Base-by-base conservation (phyloP, 2,888 invertebrate genomes). In the Atethmia centrago region DNA sequence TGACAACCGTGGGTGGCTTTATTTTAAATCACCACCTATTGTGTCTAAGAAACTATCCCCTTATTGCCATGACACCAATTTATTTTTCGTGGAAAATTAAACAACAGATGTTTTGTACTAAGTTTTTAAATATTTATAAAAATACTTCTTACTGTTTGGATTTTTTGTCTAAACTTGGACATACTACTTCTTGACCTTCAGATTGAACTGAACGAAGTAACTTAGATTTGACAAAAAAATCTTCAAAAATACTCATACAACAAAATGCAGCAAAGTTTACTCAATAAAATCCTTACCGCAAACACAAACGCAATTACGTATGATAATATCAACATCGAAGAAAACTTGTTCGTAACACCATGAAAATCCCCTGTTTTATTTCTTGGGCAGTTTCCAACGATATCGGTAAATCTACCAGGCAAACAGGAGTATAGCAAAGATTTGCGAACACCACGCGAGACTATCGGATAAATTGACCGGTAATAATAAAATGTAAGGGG, bases 401-500 rank as follows among this genome's bases (percentile, higher is more conserved):
- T 95, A 96, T 96, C 96, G 88, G 86, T 85, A 92, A 93, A 95
- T 95, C 94, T 94, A 94, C 93, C 88, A 94, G 92, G 92, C 93
- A 94, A 95, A 95, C 95, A 95, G 91, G 92, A 94, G 76, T 71
- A 94, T 87, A 88, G 93, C 93, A 91, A 93, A 95, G 94, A 95
- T 94, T 94, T 94, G 95, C 95, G 91, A 93, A 95, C 94, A 89
- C 82, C 87, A 86, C 88, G 92, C 77, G 53, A 79, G 82, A 81
- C 89, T 85, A 89, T 93, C 92, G 93, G 95, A 95, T 95, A 96
- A 96, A 96, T 96, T 96, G 96, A 95, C 96, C 96, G 95, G 95
- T 95, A 95, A 95, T 96, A 96, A 96, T 96, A 96, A 96, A 96
- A 95, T 93, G 95, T 95, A 96, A 96, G 95, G 95, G 96, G 96